Base-by-base conservation (phyloP, 2,113 vertebrate species). In the Tangachromis dhanisi region DNA sequence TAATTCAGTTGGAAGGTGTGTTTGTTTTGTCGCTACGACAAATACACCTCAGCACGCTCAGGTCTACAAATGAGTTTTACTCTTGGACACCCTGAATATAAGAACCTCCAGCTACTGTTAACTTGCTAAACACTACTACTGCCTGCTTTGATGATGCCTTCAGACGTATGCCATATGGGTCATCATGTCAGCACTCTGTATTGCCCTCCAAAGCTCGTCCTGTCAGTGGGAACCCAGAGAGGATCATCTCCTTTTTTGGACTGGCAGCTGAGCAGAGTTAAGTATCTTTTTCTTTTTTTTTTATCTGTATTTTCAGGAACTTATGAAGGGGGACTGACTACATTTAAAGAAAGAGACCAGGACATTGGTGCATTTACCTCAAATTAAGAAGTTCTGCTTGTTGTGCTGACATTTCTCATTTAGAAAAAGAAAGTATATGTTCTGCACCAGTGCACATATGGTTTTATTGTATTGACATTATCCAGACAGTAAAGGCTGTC, bases 241-340 rank as follows among this genome's bases (percentile, higher is more conserved):
- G 91, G 86, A 94, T 91, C 90, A 92, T 89, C 85, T 91, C 79
- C 35, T 84, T 86, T 92, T 89, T 91, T 91, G 86, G 89, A 84
- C 80, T 63, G 85, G 76, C 40, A 81, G 81, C 87, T 59, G 84
- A 90, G 90, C 85, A 86, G 55, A 90, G 79, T 88, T 82, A 53
- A 83, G 80, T 61, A 54, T 89, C 16, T 17, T 83, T 47, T 86
- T 38, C 8, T 21, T 3, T 81, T 85, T 79, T 85, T 81, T 86
- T 66, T 9, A 53, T 87, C 80, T 87, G 81, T 47, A 24, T 88
- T 88, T 88, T 81, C 40, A 76, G 47, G 73, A 63, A 84, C 86
- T 71, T 6, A 9, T 76, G 42, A 66, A 86, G 40, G 21, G 42
- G 24, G 21, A 89, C 26, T 71, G 42, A 84, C 29, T 86, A 82